Base-by-base conservation (phyloP, 1,140 invertebrate genomes). In the Zaprionus tsacasi region DNA sequence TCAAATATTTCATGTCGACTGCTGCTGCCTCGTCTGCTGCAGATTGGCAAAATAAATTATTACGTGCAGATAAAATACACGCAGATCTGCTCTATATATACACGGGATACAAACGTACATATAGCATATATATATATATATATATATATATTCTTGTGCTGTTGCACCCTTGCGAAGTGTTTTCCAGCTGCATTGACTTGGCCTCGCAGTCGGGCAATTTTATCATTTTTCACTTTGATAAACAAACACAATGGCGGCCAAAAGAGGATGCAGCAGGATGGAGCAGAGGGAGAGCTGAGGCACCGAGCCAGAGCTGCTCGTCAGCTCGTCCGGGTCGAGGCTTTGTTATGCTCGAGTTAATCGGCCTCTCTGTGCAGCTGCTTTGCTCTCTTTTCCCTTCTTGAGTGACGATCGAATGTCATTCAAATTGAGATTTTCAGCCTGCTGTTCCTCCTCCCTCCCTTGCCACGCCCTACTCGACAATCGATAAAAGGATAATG, bases 151-250 rank as follows among this genome's bases (percentile, higher is more conserved):
- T 36, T 33, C 55, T 27, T 8, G 4, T 35, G n/a, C 15, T 15
- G 55, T 21, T 60, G 58, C 57, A 60, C 8, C 25, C 13, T 33
- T 45, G n/a, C n/a, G 40, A 43, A 43, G 15, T 60, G 38, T 1
- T 50, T 12, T 25, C 3, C 45, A 25, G 45, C 45, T 50, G 45
- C 17, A 17, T 7, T 12, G 38, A 3, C 1, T n/a, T 52, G 56
- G 38, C 78, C 78, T 78, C 61, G 78, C 40, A 77, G 65, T 66
- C 71, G 76, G 82, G 69, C 76, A 87, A 77, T 87, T 87, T 82
- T 71, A 87, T 82, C 76, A 87, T 87, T 87, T 87, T 87, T 87
- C 82, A 87, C 79, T 82, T 87, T 87, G 72, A 79, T 72, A 79
- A 87, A 87, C 82, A 87, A 79, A 79, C 79, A 87, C 79, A 87